Evolutionary conservation across 2,797 vertebrate species (phyloP), one percentile per base, ranked within the genome.

Genomic region (Semaprochilodus insignis): DNA sequence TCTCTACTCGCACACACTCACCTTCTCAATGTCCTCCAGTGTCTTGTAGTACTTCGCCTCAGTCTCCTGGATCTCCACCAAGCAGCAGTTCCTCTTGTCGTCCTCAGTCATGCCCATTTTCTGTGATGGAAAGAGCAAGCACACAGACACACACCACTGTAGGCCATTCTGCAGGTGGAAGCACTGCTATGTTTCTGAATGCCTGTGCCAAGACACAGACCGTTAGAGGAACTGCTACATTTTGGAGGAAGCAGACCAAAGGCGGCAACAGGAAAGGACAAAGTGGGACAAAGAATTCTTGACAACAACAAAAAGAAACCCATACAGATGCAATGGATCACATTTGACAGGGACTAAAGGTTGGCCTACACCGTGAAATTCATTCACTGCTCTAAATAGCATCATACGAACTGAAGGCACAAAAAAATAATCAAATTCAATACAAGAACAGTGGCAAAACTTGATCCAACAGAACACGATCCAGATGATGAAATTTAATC

Each of bases 31-130:
- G 76, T 99, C 98, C 91, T 99, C 98, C 82, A 99, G 93, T 2
- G 98, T 99, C 87, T 97, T 98, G 94, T 95, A 98, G 94, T 99
- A 99, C 90, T 97, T 99, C 66, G 97, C 96, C 89, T 99, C 98
- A 0, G 98, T 99, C 88, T 99, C 97, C 71, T 98, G 97, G 83
- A 99, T 99, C 93, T 99, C 98, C 63, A 99, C 91, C 89, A 99
- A 88, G 88, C 98, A 99, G 94, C 98, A 99, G 74, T 96, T 97
- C 36, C 98, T 95, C 91, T 99, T 99, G 94, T 99, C 98, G 0
- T 99, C 97, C 90, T 99, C 98, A 0, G 97, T 97, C 98, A 99
- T 99, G 59, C 97, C 97, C 97, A 97, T 97, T 95, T 99, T 99
- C 97, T 99, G 88, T 25, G 23, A 75, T 78, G 83, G 0, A 77